Base-by-base conservation (phyloP, 2,888 invertebrate genomes). In the Cyclophora punctaria region DNA sequence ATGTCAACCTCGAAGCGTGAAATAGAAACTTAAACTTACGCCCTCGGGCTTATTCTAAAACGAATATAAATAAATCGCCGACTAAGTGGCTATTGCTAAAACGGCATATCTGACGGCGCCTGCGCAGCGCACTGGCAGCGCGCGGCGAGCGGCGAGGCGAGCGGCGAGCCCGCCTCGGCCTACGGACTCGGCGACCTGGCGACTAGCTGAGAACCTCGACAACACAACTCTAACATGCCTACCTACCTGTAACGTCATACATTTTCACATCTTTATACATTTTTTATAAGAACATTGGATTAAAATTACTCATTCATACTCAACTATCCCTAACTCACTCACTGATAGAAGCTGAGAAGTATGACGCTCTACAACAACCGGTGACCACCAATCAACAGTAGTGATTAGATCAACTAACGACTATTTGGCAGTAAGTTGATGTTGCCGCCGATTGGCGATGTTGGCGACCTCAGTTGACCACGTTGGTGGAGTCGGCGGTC, bases 61-160 rank as follows among this genome's bases (percentile, higher is more conserved):
- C 87, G 87, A 88, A 87, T 87, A 87, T 64, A 84, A 86, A 85
- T 75, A 69, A 86, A 82, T 65, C 71, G 83, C 83, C 85, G 78
- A 83, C 85, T 87, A 83, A 81, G 81, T 86, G 88, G 84, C 86
- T 90, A 89, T 87, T 89, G 89, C 90, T 90, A 80, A 66, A 37
- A 67, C 70, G 67, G 69, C 63, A 46, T 64, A 71, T 68, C 74
- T 67, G 72, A 70, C 73, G 69, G 67, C 71, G 62, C 70, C 66
- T 6, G 33, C 7, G 35, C 34, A 20, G 37, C 41, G 20, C 35
- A 46, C 46, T 42, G 44, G 48, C 60, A 60, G 55, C 41, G 50
- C 48, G 42, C 66, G 69, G 50, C 49, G 43, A 47, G 20, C 56
- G 63, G 47, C 52, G 48, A 55, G 20, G 20, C 1, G 20, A 20